Percentiles rank a stretch among this genome's conserved stretches.
These are phyloP conservation scores for Drosophila subsilvestris DNA, from an alignment of 2,888 invertebrate species.

Conservation along the genomic window DNA sequence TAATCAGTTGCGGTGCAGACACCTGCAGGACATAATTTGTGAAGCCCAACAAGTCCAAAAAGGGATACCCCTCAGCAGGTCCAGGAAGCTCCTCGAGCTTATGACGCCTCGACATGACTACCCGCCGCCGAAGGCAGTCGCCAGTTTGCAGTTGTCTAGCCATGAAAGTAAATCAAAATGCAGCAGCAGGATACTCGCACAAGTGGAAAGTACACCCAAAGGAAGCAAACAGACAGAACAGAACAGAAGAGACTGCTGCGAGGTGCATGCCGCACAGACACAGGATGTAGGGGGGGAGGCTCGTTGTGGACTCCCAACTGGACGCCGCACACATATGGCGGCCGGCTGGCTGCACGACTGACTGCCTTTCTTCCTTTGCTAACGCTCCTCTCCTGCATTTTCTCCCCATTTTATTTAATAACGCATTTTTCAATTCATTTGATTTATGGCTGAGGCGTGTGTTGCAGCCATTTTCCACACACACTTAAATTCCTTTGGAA, in stretches of 20 bases:
- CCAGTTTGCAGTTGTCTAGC: slow-evolving; percentile 56
- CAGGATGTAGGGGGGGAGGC: slow-evolving; percentile 6
- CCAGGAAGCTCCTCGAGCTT: slow-evolving; percentile 20
- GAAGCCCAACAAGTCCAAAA: slow-evolving; percentile 66
- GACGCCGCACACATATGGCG: slow-evolving; percentile 46
- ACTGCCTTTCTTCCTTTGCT: slow-evolving; percentile 16
- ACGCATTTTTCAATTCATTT: slow-evolving; percentile 75
- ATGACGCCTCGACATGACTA: slow-evolving; percentile 41
- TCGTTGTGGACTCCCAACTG: slow-evolving; percentile 12
- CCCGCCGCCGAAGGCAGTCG: slow-evolving; percentile 3
- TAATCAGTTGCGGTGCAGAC: slow-evolving; percentile 69
- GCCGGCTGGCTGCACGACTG: slow-evolving; percentile 15
- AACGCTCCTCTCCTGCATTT: slow-evolving; percentile 14
- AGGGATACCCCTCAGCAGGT: background rate
- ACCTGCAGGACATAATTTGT: slow-evolving; percentile 72
- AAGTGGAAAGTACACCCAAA: slow-evolving; percentile 16
- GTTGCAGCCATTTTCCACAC: slow-evolving; percentile 46
- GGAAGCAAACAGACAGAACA: background rate
- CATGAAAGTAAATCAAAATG: slow-evolving; percentile 76
- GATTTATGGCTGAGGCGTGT: slow-evolving; percentile 70
- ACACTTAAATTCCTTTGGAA: background rate
- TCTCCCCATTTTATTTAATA: slow-evolving; percentile 66
- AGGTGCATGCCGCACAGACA: slow-evolving; percentile 15
- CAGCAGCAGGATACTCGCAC: slow-evolving; percentile 50
- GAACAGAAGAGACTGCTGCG: slow-evolving; percentile 27